Evolutionary conservation across 2,888 invertebrate species (phyloP).

Genomic region (Myopa tessellatipennis): DNA sequence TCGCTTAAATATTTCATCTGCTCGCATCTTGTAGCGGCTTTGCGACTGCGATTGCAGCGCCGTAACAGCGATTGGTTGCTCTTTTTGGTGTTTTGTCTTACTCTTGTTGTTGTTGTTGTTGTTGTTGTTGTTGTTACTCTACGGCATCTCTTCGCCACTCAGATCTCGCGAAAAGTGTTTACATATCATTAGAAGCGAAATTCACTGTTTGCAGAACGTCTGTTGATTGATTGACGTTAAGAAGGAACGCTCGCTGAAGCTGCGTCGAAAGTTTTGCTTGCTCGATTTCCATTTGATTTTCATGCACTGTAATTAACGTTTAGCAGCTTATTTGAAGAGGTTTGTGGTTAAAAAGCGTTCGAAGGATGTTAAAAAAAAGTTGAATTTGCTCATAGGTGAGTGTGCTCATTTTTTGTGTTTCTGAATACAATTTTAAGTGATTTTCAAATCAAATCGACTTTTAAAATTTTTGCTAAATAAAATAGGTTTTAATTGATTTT

Average conservation of each 20-base stretch:
- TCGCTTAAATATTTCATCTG: conserved; percentile 33
- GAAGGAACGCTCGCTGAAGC: neutral
- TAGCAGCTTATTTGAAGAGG: conserved; percentile 9
- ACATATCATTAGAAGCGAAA: conserved; percentile 29
- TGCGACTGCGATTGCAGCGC: neutral
- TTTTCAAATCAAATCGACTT: neutral
- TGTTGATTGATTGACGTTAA: conserved; percentile 19
- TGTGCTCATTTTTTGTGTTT: too few species aligned
- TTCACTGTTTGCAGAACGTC: neutral
- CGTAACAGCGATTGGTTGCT: neutral
- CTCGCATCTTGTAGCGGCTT: conserved; percentile 3
- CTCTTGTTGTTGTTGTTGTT: conserved; percentile 22
- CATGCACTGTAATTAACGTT: neutral
- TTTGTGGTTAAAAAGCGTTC: neutral
- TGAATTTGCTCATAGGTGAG: too few species aligned
- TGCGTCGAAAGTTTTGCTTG: neutral
- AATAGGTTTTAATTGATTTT: too few species aligned
- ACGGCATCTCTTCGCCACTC: neutral
- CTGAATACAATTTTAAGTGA: neutral
- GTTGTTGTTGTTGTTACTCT: neutral
- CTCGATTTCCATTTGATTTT: neutral
- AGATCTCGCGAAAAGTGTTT: conserved; percentile 18
- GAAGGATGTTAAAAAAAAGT: too few species aligned
- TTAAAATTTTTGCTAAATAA: too few species aligned
- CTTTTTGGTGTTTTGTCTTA: neutral